Percentiles rank a stretch among this genome's conserved stretches.
phyloP scores from a whole-genome alignment of 2,888 invertebrate genomes.

The Malachius bipustulatus region DNA sequence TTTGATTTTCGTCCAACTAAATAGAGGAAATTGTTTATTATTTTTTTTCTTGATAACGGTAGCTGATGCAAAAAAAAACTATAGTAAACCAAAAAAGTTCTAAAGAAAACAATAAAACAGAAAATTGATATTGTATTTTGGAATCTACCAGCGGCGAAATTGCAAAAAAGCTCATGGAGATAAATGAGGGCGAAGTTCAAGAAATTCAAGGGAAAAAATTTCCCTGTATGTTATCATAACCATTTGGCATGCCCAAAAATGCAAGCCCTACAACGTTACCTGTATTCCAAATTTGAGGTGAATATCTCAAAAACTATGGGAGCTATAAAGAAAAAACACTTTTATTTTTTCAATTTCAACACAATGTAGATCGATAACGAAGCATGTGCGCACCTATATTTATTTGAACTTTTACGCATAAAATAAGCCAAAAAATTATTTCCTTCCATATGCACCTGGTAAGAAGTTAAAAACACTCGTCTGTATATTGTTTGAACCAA shows the following conservation, averaged over 20 bases:
- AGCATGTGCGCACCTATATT: neutral
- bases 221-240: neutral
- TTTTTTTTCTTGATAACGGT: constrained; percentile 3
- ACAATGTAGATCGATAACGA: neutral
- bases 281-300: neutral
- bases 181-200: neutral
- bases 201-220: neutral
- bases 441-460: constrained; percentile 4
- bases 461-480: too few species aligned
- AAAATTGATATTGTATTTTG: neutral
- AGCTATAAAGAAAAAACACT: neutral
- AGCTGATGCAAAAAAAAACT: neutral
- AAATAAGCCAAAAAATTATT: neutral
- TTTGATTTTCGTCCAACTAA: neutral
- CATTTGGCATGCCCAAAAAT: constrained; percentile 2
- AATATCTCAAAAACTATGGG: constrained; percentile 3
- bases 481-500: too few species aligned
- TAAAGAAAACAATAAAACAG: neutral
- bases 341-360: neutral
- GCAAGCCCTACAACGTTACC: constrained; percentile 2
- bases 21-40: neutral
- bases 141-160: neutral
- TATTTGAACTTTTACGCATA: constrained; percentile 3
- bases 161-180: neutral
- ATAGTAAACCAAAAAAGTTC: neutral